A percentile compares a stretch with the other conserved stretches of the same genome.
phyloP scores from a whole-genome alignment of 2,113 vertebrate species.

The Oenanthe oenanthe region DNA sequence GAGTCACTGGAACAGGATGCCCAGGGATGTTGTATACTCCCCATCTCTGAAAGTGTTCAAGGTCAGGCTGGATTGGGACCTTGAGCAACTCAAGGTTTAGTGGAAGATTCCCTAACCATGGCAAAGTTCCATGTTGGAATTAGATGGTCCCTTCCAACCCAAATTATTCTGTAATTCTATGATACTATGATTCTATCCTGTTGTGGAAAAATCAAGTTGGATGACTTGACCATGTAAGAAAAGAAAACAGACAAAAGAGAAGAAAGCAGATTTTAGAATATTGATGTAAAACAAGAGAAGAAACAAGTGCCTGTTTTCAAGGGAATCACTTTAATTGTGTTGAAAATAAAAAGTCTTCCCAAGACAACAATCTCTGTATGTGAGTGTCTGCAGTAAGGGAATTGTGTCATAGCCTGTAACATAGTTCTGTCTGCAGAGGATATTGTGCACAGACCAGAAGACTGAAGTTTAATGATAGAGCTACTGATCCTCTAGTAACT shows the following conservation, averaged over 20 bases:
- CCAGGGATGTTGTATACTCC: not conserved
- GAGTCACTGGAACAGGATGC: not conserved
- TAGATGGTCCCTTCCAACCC: not conserved
- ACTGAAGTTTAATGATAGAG: not conserved
- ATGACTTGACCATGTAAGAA: not conserved
- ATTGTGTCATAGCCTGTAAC: not conserved
- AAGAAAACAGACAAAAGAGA: not conserved
- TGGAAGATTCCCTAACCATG: not conserved
- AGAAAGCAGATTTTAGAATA: not conserved
- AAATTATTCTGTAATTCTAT: not conserved
- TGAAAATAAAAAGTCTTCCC: not conserved
- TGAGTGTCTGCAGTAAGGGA: not conserved
- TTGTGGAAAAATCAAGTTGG: not conserved
- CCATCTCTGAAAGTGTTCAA: not conserved
- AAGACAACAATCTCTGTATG: not conserved
- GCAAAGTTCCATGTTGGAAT: not conserved
- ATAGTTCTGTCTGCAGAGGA: not conserved
- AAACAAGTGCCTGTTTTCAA: not conserved
- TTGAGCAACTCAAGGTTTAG: not conserved
- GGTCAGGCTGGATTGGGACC: not conserved
- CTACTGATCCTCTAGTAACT: not conserved
- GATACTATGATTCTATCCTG: not conserved
- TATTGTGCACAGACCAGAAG: not conserved
- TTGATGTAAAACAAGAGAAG: not conserved
- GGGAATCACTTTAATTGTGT: not conserved